Evolutionary conservation across 2,797 vertebrate species (phyloP).

Genomic region (Cuculus canorus): DNA sequence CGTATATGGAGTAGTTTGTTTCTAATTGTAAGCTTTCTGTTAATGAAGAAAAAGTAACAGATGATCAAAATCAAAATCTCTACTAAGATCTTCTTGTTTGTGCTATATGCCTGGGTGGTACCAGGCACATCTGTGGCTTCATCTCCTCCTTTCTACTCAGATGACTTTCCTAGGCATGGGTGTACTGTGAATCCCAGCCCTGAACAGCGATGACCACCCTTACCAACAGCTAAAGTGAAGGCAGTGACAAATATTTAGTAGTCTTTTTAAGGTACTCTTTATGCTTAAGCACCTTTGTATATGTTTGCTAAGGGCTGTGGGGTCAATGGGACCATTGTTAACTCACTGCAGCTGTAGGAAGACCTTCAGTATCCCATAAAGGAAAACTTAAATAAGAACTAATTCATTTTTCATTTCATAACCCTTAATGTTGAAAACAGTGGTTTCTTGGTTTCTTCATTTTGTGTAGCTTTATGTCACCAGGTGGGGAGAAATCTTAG

Average conservation of each 20-base stretch:
- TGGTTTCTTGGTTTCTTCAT: neutral
- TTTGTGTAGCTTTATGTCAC: neutral
- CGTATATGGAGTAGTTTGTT: neutral
- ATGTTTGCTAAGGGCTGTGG: neutral
- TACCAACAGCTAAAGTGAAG: neutral
- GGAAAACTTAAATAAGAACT: neutral
- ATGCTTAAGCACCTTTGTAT: neutral
- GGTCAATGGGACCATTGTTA: neutral
- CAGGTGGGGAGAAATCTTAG: neutral
- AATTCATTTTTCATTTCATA: neutral
- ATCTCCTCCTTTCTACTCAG: neutral
- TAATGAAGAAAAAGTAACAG: neutral
- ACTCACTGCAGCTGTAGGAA: neutral
- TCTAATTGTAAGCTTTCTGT: neutral
- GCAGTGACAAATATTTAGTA: neutral
- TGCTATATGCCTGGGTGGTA: neutral
- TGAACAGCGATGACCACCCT: neutral
- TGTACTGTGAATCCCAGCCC: neutral
- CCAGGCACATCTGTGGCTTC: neutral
- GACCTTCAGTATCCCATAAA: neutral
- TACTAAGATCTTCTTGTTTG: neutral
- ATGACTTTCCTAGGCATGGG: neutral
- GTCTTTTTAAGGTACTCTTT: neutral
- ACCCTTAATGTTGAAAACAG: neutral
- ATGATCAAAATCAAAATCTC: neutral